A percentile compares a stretch with the other conserved stretches of the same genome.
phyloP scores from a whole-genome alignment of 2,888 invertebrate genomes.

The Nowickia ferox region DNA sequence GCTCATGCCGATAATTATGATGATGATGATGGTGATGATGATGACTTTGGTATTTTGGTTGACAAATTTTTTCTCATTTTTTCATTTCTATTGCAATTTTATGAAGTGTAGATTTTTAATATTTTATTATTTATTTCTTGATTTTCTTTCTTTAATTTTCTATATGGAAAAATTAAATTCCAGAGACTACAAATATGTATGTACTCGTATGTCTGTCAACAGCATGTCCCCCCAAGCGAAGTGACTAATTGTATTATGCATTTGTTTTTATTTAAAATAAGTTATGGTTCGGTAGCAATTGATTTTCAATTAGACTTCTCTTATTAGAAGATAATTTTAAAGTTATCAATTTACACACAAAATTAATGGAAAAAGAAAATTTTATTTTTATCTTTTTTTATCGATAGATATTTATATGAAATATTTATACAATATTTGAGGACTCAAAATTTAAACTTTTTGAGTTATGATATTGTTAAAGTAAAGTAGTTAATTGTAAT shows the following conservation, averaged over 20 bases:
- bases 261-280: background rate
- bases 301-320: background rate
- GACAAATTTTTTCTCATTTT: constrained; percentile 30
- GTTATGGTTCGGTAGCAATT: background rate
- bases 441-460: no score
- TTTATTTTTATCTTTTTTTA: no score
- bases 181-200: background rate
- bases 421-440: no score
- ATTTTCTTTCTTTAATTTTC: constrained; percentile 13
- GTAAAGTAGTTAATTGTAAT: no score
- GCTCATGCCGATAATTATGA: constrained; percentile 19
- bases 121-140: background rate
- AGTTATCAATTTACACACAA: background rate
- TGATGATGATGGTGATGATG: background rate
- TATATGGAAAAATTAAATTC: constrained; percentile 25
- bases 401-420: no score
- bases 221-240: background rate
- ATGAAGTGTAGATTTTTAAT: constrained; percentile 41
- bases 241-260: constrained; percentile 24
- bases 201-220: background rate
- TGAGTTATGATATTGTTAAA: no score
- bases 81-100: constrained; percentile 32
- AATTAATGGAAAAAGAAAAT: no score
- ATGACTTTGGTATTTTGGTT: constrained; percentile 39
- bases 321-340: background rate